These are phyloP conservation scores for Haplochromis burtoni DNA, from an alignment of 2,113 vertebrate genomes.

Conservation along the genomic window DNA sequence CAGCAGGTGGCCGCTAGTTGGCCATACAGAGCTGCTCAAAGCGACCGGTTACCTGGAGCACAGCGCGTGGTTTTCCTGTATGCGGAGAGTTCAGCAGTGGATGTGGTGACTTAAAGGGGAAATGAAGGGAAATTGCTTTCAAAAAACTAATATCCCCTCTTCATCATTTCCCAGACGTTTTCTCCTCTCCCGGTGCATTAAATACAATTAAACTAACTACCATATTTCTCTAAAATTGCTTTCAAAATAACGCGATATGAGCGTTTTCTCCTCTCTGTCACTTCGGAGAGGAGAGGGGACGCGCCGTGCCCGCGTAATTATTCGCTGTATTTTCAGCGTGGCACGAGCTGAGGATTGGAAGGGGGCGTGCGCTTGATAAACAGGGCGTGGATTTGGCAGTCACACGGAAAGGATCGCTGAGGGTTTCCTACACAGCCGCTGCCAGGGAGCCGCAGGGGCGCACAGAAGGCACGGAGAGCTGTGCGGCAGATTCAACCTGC, in stretches of 20 bases:
- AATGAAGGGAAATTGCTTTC: conserved; percentile 7
- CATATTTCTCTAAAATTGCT: background rate
- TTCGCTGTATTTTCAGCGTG: background rate
- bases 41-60: background rate
- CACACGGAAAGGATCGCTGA: conserved; percentile 5
- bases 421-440: conserved; percentile 7
- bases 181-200: background rate
- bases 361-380: conserved; percentile 43
- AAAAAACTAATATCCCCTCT: conserved; percentile 18
- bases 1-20: conserved; percentile 52
- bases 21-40: background rate
- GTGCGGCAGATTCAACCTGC: background rate
- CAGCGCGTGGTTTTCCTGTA: background rate
- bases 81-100: background rate
- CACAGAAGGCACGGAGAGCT: background rate
- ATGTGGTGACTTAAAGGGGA: conserved; percentile 8
- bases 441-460: conserved; percentile 14
- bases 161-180: background rate
- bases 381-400: conserved; percentile 63
- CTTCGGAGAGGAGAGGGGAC: background rate
- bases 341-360: background rate
- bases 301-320: background rate
- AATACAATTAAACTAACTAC: background rate
- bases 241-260: background rate
- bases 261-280: background rate